Conservation (phyloP, 2,113 vertebrate genomes). For the Grantiella picta region DNA sequence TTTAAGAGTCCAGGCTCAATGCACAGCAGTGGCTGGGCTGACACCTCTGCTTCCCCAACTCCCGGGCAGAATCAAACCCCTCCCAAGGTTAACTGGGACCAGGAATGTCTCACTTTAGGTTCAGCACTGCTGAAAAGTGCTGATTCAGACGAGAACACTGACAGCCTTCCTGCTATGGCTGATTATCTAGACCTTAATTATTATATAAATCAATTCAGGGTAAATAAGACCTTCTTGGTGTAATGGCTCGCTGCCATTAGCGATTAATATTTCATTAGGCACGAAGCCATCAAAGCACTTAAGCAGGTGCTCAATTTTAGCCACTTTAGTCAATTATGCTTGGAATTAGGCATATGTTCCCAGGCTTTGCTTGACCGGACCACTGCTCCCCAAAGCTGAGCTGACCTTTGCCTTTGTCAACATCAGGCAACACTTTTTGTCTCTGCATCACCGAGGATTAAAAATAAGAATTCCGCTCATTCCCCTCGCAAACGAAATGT, state of each 20-base stretch:
- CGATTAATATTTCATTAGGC: conserved; percentile 65
- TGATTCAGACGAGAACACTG: neutral
- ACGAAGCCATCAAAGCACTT: conserved; percentile 42
- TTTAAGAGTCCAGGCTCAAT: neutral
- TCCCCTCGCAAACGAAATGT: neutral
- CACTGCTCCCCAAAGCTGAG: neutral
- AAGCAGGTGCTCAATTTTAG: conserved; percentile 52
- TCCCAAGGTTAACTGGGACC: neutral
- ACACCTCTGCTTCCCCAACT: neutral
- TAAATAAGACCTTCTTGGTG: conserved; percentile 42
- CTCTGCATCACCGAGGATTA: neutral
- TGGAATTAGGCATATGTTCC: conserved; percentile 28
- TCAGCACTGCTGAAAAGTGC: neutral
- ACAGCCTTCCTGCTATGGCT: neutral
- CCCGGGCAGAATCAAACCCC: neutral
- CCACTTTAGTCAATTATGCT: conserved; percentile 35
- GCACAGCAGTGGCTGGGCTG: neutral
- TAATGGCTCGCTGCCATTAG: conserved; percentile 36
- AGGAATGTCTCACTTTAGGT: neutral
- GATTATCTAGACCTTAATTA: conserved; percentile 36
- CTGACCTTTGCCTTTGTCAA: neutral
- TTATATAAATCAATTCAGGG: conserved; percentile 38
- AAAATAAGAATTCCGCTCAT: neutral
- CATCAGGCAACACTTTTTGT: neutral
- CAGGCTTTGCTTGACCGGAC: neutral